Evolutionary conservation across 2,797 vertebrate genomes (phyloP), one percentile per base, ranked within the genome.

Genomic region (Girardinus metallicus): DNA sequence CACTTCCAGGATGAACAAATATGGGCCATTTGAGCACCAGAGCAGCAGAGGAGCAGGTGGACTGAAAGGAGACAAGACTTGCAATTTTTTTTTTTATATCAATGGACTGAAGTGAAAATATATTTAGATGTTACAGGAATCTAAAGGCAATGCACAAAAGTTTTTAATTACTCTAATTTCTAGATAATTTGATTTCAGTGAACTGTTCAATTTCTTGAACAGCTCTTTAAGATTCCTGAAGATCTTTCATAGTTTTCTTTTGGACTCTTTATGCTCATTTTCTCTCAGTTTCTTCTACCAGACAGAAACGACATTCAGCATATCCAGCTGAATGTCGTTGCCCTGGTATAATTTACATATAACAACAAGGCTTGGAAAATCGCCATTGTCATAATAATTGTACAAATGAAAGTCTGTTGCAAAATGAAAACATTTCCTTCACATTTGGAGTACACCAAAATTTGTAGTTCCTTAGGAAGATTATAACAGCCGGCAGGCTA

Each of bases 1-100:
- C 92, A 95, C 55, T 76, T 70, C 74, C 87, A 88, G 47, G 88
- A 85, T 89, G 88, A 93, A 78, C 91, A 95, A 95, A 95, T 93
- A 92, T 81, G 82, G 85, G 82, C 87, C 91, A 90, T 91, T 91
- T 91, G 88, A 87, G 76, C 87, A 90, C 80, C 83, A 76, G 75
- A 84, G 85, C 72, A 85, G 84, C 74, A 87, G 73, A 75, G 76
- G 82, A 87, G 87, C 80, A 92, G 88, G 88, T 93, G 92, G 87
- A 85, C 46, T 12, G 31, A 34, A 46, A 85, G 70, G n/a, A 73
- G 83, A 77, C 44, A 57, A 49, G 82, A 49, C 18, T 64, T 73
- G 71, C 36, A 31, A 31, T 72, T 29, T 4, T n/a, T 39, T 39
- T 55, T 57, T 44, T 26, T 41, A 15, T 44, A 21, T 57, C 16